Evolutionary conservation across 2,797 vertebrate species (phyloP).

Genomic region (Hipposideros larvatus): DNA sequence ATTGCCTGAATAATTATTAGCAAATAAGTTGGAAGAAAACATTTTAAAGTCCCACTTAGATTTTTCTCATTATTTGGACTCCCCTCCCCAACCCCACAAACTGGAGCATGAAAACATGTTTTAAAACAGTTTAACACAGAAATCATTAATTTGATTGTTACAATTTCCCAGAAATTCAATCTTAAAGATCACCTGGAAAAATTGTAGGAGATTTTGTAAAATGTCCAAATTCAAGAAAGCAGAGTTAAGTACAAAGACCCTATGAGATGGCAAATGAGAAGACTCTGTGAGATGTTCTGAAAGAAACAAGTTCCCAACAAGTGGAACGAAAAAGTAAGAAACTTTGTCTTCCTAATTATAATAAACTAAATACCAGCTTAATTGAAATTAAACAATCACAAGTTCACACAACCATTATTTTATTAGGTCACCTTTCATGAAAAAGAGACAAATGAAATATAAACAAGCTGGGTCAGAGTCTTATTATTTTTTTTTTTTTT

Average conservation of each 20-base stretch:
- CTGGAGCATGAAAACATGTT: slow-evolving; percentile 13
- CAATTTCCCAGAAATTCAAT: slow-evolving; percentile 19
- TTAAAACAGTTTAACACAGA: slow-evolving; percentile 50
- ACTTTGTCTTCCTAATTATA: not conserved
- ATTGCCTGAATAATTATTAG: slow-evolving; percentile 66
- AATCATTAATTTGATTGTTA: slow-evolving; percentile 38
- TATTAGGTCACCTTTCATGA: slow-evolving; percentile 27
- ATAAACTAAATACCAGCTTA: slow-evolving; percentile 40
- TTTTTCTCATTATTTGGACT: not conserved
- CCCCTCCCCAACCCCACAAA: not conserved
- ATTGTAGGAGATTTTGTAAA: slow-evolving; percentile 33
- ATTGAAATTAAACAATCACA: slow-evolving; percentile 52
- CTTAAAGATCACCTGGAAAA: slow-evolving; percentile 55
- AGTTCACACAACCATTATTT: slow-evolving; percentile 35
- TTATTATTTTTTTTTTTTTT: not conserved
- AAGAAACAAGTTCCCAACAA: not conserved
- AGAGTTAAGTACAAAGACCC: not conserved
- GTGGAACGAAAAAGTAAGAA: slow-evolving; percentile 23
- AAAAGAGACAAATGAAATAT: slow-evolving; percentile 28
- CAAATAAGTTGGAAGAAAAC: slow-evolving; percentile 69
- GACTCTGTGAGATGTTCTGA: not conserved
- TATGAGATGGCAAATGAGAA: not conserved
- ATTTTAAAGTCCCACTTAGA: not conserved
- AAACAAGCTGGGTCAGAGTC: slow-evolving; percentile 19
- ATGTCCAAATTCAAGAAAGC: slow-evolving; percentile 38